Conservation (phyloP, 2,888 invertebrate genomes). For the Drosophila peninsularis region DNA sequence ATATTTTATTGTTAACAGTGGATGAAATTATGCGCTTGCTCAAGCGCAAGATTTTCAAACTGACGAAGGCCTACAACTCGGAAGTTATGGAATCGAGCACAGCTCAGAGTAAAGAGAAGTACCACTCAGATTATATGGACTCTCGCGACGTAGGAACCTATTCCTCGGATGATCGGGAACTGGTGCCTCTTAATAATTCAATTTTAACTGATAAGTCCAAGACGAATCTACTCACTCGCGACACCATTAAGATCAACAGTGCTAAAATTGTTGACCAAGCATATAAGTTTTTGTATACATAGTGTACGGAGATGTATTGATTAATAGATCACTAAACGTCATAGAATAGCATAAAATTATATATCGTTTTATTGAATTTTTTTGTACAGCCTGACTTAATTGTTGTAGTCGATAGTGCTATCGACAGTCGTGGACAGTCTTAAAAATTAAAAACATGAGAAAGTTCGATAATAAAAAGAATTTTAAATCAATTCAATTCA, state of each 20-base stretch:
- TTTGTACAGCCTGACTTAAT: no score
- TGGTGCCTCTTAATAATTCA: constrained; percentile 44
- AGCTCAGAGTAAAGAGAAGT: constrained; percentile 48
- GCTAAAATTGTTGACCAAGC: constrained; percentile 79
- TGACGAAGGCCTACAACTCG: constrained; percentile 61
- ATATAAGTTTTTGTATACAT: constrained; percentile 38
- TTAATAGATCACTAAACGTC: not conserved
- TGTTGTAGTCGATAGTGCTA: no score
- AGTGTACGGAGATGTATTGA: constrained; percentile 1
- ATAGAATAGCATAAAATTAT: not conserved
- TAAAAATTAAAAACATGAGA: no score
- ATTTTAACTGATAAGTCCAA: constrained; percentile 53
- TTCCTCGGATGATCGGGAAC: constrained; percentile 1
- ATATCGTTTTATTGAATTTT: not conserved
- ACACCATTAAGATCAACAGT: constrained; percentile 81
- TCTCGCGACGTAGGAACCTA: not conserved
- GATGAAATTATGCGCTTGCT: constrained; percentile 66
- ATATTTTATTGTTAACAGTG: constrained; percentile 45
- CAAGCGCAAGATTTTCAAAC: constrained; percentile 66
- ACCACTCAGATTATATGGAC: constrained; percentile 64
- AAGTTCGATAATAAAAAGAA: no score
- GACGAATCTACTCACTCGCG: constrained; percentile 76
- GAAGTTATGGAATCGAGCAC: constrained; percentile 17
- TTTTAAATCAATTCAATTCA: no score
- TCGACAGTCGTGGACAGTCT: no score